phyloP scores from a whole-genome alignment of 2,797 vertebrate species.

The Cirrhinus mrigala region DNA sequence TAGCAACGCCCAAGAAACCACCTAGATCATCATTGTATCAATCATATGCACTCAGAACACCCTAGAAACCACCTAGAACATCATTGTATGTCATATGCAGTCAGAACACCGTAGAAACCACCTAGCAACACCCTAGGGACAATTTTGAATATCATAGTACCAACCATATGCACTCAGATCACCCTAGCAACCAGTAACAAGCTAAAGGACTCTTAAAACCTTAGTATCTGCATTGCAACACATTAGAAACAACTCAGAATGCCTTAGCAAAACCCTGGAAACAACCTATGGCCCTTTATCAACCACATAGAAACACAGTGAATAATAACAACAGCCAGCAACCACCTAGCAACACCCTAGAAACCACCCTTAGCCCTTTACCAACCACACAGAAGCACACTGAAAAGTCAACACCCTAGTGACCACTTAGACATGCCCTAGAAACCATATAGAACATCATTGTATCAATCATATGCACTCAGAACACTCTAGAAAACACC shows the following conservation, averaged over 20 bases:
- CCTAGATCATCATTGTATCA: no score
- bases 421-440: no score
- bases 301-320: not conserved
- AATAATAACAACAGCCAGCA: no score
- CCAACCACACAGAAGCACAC: no score
- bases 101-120: not conserved
- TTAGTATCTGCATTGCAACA: not conserved
- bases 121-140: not conserved
- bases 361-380: no score
- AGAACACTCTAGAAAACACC: not conserved
- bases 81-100: no score
- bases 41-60: not conserved
- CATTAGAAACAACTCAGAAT: not conserved
- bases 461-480: not conserved
- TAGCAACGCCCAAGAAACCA: no score
- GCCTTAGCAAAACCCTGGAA: not conserved
- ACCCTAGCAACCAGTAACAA: not conserved
- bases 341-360: not conserved
- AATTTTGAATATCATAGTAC: not conserved
- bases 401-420: no score
- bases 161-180: not conserved
- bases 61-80: not conserved
- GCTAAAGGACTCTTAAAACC: not conserved
- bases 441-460: no score
- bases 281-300: not conserved